These are phyloP conservation scores for Ophioderma brevispina DNA, from an alignment of 35 echinoderm and acorn worm genomes.

Conservation along the genomic window DNA sequence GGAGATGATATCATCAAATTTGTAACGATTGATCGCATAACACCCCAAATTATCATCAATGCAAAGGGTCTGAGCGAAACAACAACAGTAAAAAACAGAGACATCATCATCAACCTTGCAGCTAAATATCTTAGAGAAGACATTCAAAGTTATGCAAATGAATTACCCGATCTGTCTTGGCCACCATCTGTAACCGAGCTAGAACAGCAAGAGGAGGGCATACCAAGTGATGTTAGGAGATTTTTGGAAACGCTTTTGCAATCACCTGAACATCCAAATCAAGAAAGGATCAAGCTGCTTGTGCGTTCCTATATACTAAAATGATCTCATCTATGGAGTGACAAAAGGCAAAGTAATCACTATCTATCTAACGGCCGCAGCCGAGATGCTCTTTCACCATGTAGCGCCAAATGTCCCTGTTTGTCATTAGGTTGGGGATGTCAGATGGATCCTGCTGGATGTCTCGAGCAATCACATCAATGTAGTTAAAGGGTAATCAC, in stretches of 20 bases:
- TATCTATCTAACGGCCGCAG: too few relatives aligned
- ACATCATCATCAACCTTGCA: conserved; percentile 38
- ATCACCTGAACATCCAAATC: conserved; percentile 21
- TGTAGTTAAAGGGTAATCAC: too few relatives aligned
- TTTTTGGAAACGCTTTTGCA: conserved; percentile 31
- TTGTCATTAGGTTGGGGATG: too few relatives aligned
- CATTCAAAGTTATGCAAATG: conserved; percentile 39
- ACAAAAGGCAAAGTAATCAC: too few relatives aligned
- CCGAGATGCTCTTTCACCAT: too few relatives aligned
- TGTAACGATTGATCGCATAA: conserved; percentile 48
- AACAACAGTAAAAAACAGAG: conserved; percentile 45
- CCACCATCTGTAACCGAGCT: conserved; percentile 30
- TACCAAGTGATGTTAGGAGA: conserved; percentile 17
- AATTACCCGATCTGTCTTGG: conserved; percentile 33
- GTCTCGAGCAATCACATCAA: too few relatives aligned
- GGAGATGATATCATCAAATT: too few relatives aligned
- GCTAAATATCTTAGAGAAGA: conserved; percentile 47
- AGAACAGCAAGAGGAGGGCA: conserved; percentile 25
- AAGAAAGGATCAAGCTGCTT: too few relatives aligned
- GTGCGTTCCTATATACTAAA: too few relatives aligned
- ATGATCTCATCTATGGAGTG: too few relatives aligned
- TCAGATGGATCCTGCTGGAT: too few relatives aligned
- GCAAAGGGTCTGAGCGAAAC: conserved; percentile 43
- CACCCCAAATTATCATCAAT: conserved; percentile 31
- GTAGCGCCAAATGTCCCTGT: too few relatives aligned